Evolutionary conservation across 2,888 invertebrate genomes (phyloP).

Genomic region (Diloba caeruleocephala): DNA sequence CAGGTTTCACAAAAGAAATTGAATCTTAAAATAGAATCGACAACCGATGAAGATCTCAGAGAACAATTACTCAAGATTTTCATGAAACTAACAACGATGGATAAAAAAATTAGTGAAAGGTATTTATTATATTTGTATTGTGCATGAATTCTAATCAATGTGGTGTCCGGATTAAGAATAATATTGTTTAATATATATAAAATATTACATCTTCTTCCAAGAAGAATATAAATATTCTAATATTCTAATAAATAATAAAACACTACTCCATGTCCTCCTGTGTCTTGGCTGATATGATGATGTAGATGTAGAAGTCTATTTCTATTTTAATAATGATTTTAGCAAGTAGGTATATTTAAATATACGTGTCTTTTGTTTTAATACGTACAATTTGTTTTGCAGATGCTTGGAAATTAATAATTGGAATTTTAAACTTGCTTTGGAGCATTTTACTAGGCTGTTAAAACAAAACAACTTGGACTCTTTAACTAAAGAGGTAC

Average conservation of each 20-base stretch:
- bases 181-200: too few species aligned
- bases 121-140: slow-evolving; percentile 40
- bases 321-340: too few species aligned
- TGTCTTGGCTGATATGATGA: too few species aligned
- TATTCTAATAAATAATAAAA: background rate
- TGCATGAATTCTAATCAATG: too few species aligned
- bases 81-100: slow-evolving; percentile 72
- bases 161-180: too few species aligned
- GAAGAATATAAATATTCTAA: too few species aligned
- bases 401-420: slow-evolving; percentile 91
- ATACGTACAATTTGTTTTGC: too few species aligned
- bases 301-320: slow-evolving; percentile 8
- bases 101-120: slow-evolving; percentile 68
- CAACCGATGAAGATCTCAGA: slow-evolving; percentile 72
- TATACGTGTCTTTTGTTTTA: too few species aligned
- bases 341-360: too few species aligned
- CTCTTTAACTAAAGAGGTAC: slow-evolving; percentile 45
- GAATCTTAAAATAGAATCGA: slow-evolving; percentile 68
- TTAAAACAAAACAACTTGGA: slow-evolving; percentile 68
- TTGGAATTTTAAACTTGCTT: slow-evolving; percentile 88
- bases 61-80: slow-evolving; percentile 70
- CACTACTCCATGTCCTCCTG: too few species aligned
- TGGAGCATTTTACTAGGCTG: slow-evolving; percentile 73
- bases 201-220: too few species aligned
- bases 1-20: slow-evolving; percentile 67